Evolutionary conservation across 30 jellyfish, hydroid and myxozoan genomes (phyloP).

Genomic region (Aurelia aurita): DNA sequence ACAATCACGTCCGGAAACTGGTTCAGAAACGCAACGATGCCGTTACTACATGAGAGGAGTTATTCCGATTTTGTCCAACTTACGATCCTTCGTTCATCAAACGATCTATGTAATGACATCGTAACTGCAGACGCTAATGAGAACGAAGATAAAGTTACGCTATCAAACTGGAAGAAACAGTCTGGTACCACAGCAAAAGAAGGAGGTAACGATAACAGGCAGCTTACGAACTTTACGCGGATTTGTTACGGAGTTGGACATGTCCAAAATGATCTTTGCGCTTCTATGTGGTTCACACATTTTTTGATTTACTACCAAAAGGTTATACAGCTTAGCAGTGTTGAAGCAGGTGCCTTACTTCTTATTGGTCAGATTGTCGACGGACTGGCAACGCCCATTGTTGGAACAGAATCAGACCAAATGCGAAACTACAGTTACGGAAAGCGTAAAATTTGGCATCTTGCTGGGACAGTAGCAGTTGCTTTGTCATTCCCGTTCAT

Average conservation of each 20-base stretch:
- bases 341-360: slow-evolving; percentile 72
- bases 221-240: slow-evolving; percentile 25
- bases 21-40: too few species aligned
- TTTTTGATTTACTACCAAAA: slow-evolving; percentile 69
- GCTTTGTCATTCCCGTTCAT: slow-evolving; percentile 82
- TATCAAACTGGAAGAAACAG: slow-evolving; percentile 14
- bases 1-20: too few species aligned
- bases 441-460: slow-evolving; percentile 89
- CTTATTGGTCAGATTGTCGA: slow-evolving; percentile 93
- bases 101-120: too few species aligned
- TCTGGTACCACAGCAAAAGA: background rate
- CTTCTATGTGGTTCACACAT: slow-evolving; percentile 94
- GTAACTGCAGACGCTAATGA: too few species aligned
- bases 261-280: slow-evolving; percentile 85
- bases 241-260: slow-evolving; percentile 90
- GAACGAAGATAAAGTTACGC: background rate
- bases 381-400: slow-evolving; percentile 92
- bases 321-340: slow-evolving; percentile 54
- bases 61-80: too few species aligned
- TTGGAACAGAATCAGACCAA: slow-evolving; percentile 87
- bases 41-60: too few species aligned
- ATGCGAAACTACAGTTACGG: slow-evolving; percentile 67
- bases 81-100: too few species aligned
- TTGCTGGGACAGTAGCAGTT: slow-evolving; percentile 77
- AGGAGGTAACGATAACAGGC: background rate